phyloP scores from a whole-genome alignment of 30 jellyfish, hydroid and myxozoan species.

The Pelagia noctiluca region DNA sequence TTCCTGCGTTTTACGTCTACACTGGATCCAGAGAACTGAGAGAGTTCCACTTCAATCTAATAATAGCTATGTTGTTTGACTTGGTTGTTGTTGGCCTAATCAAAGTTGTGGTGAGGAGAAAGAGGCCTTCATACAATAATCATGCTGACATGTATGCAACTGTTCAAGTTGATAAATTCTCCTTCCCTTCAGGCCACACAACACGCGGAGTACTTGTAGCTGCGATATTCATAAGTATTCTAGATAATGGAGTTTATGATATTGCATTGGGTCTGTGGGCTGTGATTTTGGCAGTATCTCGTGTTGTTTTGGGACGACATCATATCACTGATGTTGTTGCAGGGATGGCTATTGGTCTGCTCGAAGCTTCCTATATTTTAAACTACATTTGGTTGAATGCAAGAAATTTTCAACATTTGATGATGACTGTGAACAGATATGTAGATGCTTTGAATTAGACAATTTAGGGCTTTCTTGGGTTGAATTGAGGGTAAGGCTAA shows the following conservation, averaged over 20 bases:
- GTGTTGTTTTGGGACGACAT: constrained; percentile 93
- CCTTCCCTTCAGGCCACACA: constrained; percentile 98
- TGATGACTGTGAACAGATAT: not conserved
- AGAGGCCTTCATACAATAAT: constrained; percentile 84
- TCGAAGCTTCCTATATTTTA: constrained; percentile 57
- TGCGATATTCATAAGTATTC: constrained; percentile 12
- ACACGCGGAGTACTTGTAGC: constrained; percentile 86
- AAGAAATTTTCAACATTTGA: no score
- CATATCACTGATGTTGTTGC: constrained; percentile 85
- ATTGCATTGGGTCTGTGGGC: constrained; percentile 70
- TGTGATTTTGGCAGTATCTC: constrained; percentile 59
- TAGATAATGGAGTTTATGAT: not conserved
- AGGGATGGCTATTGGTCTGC: constrained; percentile 75
- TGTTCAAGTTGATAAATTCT: constrained; percentile 74
- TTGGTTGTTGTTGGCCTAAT: constrained; percentile 65
- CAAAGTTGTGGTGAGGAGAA: constrained; percentile 69
- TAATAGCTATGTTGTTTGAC: constrained; percentile 76
- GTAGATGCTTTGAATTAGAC: not conserved
- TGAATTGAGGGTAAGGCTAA: no score
- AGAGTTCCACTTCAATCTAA: constrained; percentile 36
- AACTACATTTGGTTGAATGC: constrained; percentile 36
- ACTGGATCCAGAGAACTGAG: constrained; percentile 10
- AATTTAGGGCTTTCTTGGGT: not conserved
- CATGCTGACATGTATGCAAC: constrained; percentile 72
- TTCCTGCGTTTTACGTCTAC: constrained; percentile 26